Evolutionary conservation across 2,888 invertebrate species (phyloP), one percentile per base, ranked within the genome.

Genomic region (Gari tellinella): DNA sequence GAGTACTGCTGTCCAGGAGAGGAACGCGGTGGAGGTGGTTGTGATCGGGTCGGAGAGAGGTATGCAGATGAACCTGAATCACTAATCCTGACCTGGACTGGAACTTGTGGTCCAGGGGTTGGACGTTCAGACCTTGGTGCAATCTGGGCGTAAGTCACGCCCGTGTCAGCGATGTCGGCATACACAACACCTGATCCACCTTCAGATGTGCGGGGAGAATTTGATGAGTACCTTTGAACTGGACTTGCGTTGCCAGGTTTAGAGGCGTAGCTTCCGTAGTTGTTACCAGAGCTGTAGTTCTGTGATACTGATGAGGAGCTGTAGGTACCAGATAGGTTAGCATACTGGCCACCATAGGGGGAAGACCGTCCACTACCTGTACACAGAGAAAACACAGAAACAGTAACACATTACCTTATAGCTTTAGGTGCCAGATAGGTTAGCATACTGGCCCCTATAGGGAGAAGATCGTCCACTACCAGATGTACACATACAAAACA

Each of bases 81-180:
- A 25, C 69, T 40, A 7, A 75, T 69, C 51, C 68, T 73, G 21
- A 78, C 67, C 58, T 78, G 78, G 26, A 79, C 68, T 0, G 87
- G 86, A 12, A 87, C 83, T 78, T 87, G 87, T 5, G 88, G 88
- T 1, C 88, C 88, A 2, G 88, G 88, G 21, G 83, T 69, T 8
- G 87, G 84, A 19, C 86, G 52, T 10, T 87, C 87, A 17, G 76
- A 73, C 41, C 78, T 60, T 1, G 78, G 75, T 7, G 55, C 72
- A 41, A 81, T 69, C 79, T 82, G 73, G 38, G 76, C 79, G 40
- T 81, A 83, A 37, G 75, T 80, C 23, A 75, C 72, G 31, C 69
- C 73, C 2, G 73, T 58, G 12, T 55, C 49, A 43, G 67, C 63
- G 38, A 73, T 66, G 48, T 63, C 52, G 19, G 78, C 63, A 23